Conservation (phyloP, 1,140 invertebrate species). For the Heliconius himera region DNA sequence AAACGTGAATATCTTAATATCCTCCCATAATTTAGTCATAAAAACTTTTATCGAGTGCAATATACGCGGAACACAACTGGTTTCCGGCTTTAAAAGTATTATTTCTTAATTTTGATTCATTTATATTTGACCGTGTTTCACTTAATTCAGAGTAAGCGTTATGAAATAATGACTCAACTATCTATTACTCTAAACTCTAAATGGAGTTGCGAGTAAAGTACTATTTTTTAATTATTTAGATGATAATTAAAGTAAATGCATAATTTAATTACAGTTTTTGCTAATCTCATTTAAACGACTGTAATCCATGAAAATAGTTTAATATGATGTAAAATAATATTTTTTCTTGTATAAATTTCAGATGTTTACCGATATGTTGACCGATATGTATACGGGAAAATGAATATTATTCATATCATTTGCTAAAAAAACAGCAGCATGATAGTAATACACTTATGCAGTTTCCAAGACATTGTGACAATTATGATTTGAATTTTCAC, state of each 20-base stretch:
- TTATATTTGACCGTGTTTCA: not conserved
- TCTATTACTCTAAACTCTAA: not conserved
- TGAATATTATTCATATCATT: no score
- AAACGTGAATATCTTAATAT: not conserved
- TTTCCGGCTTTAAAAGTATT: not conserved
- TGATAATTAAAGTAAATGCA: not conserved
- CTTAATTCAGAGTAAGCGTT: not conserved
- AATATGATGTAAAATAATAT: no score
- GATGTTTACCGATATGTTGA: no score
- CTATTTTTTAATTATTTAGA: not conserved
- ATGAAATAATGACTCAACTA: not conserved
- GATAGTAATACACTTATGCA: no score
- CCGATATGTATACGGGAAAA: no score
- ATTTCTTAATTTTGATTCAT: not conserved
- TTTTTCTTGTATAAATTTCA: no score
- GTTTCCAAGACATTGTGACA: no score
- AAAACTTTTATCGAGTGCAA: not conserved
- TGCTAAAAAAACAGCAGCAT: no score
- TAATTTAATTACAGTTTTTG: not conserved
- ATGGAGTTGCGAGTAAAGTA: not conserved
- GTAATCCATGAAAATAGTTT: no score
- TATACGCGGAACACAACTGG: not conserved
- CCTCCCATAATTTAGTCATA: not conserved
- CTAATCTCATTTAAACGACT: not conserved
- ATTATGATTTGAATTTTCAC: no score